Conservation (phyloP, 1,140 invertebrate species). For the Drosophila prosaltans region DNA sequence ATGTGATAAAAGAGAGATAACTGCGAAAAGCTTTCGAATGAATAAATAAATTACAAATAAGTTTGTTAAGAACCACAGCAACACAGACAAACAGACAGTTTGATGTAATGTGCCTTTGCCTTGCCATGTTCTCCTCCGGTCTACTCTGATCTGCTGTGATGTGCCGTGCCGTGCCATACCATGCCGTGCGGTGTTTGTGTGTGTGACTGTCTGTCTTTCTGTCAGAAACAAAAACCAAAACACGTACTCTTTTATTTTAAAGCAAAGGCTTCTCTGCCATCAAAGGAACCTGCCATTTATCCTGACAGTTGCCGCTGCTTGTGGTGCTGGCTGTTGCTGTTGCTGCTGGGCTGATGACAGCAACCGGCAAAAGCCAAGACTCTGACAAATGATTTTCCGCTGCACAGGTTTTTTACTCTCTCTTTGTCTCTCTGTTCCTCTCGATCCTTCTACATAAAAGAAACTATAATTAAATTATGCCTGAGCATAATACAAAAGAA, state of each 20-base stretch:
- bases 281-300: conserved; percentile 29
- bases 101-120: conserved; percentile 2
- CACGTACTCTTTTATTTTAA: neutral
- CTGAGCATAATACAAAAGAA: neutral
- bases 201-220: conserved; percentile 17
- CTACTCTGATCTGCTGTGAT: too few relatives aligned
- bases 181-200: neutral
- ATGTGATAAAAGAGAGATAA: conserved; percentile 33
- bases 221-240: conserved; percentile 46
- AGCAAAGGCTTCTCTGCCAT: conserved; percentile 13
- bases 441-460: neutral
- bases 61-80: conserved; percentile 22
- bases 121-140: too few relatives aligned
- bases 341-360: conserved; percentile 14
- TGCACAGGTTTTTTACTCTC: conserved; percentile 10
- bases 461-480: conserved; percentile 41
- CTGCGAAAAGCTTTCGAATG: conserved; percentile 10
- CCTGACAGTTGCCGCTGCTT: conserved; percentile 16
- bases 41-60: conserved; percentile 34
- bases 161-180: too few relatives aligned
- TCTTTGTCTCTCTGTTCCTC: conserved; percentile 13
- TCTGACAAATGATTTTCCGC: conserved; percentile 53
- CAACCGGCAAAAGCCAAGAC: conserved; percentile 17
- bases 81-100: conserved; percentile 31
- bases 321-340: too few relatives aligned